These are phyloP conservation scores for Drosophila borborema DNA, from an alignment of 2,888 invertebrate species.

Conservation along the genomic window DNA sequence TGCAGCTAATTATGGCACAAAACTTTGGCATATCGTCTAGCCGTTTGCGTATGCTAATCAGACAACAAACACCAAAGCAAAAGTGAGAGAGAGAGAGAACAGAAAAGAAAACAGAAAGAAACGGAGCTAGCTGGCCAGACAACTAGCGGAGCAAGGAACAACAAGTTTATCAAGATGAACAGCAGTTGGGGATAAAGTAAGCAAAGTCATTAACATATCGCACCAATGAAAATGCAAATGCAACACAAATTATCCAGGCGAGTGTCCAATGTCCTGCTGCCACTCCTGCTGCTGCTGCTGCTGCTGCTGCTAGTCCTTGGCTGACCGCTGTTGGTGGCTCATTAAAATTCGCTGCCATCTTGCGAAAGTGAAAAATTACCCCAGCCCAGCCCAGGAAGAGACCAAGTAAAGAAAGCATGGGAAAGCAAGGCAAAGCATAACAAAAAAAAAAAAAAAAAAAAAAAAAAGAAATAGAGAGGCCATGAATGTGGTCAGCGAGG, in stretches of 20 bases:
- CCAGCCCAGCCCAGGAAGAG: slow-evolving; percentile 57
- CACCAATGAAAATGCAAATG: slow-evolving; percentile 79
- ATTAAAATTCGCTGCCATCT: slow-evolving; percentile 82
- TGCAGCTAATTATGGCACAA: slow-evolving; percentile 53
- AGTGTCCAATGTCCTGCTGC: slow-evolving; percentile 21
- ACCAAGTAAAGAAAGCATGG: slow-evolving; percentile 17
- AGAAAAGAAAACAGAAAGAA: slow-evolving; percentile 20
- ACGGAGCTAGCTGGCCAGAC: slow-evolving; percentile 31
- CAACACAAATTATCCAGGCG: slow-evolving; percentile 66
- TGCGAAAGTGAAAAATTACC: slow-evolving; percentile 84
- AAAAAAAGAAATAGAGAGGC: slow-evolving; percentile 4
- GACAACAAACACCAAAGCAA: slow-evolving; percentile 36
- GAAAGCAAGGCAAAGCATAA: slow-evolving; percentile 16
- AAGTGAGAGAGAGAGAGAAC: background rate
- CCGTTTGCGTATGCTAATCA: slow-evolving; percentile 51
- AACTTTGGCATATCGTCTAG: slow-evolving; percentile 44
- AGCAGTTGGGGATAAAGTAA: slow-evolving; percentile 54
- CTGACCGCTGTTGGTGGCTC: slow-evolving; percentile 61
- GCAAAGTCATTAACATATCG: slow-evolving; percentile 80
- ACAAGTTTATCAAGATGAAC: slow-evolving; percentile 52
- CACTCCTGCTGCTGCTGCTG: background rate
- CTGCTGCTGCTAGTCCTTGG: slow-evolving; percentile 16
- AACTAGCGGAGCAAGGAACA: slow-evolving; percentile 15
- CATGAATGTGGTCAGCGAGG: slow-evolving; percentile 35
- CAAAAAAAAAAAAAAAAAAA: background rate